Percentiles rank a stretch among this genome's conserved stretches.
These are phyloP conservation scores for Trypoxylon attenuatum DNA, from an alignment of 2,888 invertebrate genomes.

Conservation along the genomic window DNA sequence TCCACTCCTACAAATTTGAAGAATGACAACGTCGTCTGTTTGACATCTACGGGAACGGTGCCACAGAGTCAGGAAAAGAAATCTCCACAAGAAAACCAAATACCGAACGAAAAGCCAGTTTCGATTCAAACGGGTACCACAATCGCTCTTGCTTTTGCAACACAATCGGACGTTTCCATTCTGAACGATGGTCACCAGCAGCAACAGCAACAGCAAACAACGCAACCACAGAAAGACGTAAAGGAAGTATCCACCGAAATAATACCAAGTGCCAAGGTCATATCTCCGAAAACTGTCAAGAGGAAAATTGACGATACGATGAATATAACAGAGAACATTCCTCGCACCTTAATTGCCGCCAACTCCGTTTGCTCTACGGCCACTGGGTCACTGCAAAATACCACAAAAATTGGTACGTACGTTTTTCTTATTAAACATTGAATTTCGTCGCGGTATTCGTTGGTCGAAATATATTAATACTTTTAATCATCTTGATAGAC, in stretches of 20 bases:
- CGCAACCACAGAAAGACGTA: conserved; percentile 53
- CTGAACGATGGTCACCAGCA: conserved; percentile 53
- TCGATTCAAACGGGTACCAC: conserved; percentile 62
- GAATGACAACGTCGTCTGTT: conserved; percentile 64
- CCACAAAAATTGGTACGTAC: conserved; percentile 66
- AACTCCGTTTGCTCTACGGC: conserved; percentile 54
- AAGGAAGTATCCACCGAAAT: conserved; percentile 61
- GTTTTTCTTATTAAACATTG: not conserved
- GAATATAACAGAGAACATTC: conserved; percentile 44
- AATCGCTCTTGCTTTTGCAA: conserved; percentile 67
- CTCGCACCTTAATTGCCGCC: conserved; percentile 51
- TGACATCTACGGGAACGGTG: conserved; percentile 52
- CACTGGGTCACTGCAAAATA: conserved; percentile 57
- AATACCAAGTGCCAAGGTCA: conserved; percentile 58
- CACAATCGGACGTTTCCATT: conserved; percentile 56
- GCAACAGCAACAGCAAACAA: conserved; percentile 43
- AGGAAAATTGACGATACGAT: conserved; percentile 66
- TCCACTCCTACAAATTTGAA: conserved; percentile 55
- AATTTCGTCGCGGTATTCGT: not conserved
- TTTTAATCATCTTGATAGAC: conserved; percentile 39
- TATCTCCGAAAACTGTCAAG: conserved; percentile 68
- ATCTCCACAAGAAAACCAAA: conserved; percentile 44
- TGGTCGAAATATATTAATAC: too few relatives aligned
- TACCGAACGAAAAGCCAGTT: conserved; percentile 56
- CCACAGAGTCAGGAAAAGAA: conserved; percentile 58